Evolutionary conservation across 53 echinoderm and acorn worm genomes (phyloP), one percentile per base, ranked within the genome.

Genomic region (Holothuria leucospilota): DNA sequence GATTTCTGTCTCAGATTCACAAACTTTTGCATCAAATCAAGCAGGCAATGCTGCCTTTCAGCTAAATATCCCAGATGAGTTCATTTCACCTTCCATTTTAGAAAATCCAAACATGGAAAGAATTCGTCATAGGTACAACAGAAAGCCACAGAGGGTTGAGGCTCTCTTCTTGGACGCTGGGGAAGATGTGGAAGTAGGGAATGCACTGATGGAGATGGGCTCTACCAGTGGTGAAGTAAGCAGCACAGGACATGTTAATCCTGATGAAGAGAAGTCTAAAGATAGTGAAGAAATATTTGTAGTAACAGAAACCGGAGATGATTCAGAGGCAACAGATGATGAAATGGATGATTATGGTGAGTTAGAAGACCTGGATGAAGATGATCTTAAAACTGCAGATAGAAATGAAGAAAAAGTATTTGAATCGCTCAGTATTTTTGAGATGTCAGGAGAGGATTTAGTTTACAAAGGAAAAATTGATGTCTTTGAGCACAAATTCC

Each of bases 61-160:
- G 39, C 38, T 82, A 0, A 41, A 49, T 29, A 29, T 83, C 11
- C n/a, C 46, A 0, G 84, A 66, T 15, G 24, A 67, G 18, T 83
- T 83, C n/a, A 83, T 83, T 27, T 64, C 84, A 27, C 84, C 67
- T 13, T 83, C 84, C 0, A 83, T 83, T 34, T 51, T 63, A 11
- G 68, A 64, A 13, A 83, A 83, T 83, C 84, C 84, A 46, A 66
- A 83, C 52, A 83, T 83, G 84, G 84, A 83, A 67, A 83, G 65
- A 66, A 67, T 83, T 11, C 29, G 84, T 15, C 65, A 83, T 8
- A 20, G 52, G 51, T 83, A 64, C 16, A 46, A 16, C 29, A 46
- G 65, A 23, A 64, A 66, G 40, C 84, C 84, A 30, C 80, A 80
- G 28, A 80, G 8, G 34, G 61, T 80, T 15, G 80, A 62, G 5